Evolutionary conservation across 2,888 invertebrate species (phyloP).

Genomic region (Pterostichus madidus): DNA sequence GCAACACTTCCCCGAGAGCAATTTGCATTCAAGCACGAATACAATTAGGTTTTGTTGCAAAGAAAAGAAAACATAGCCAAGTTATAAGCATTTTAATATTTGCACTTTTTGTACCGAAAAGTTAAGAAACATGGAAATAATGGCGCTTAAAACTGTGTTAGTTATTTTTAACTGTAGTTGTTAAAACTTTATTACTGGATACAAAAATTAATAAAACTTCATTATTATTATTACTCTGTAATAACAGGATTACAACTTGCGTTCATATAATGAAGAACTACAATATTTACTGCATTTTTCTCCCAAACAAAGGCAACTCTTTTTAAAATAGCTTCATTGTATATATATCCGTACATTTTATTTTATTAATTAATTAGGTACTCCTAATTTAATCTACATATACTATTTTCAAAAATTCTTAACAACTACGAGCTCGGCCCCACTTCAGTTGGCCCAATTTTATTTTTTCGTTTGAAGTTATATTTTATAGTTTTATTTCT

Average conservation of each 20-base stretch:
- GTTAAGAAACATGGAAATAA: conserved; percentile 54
- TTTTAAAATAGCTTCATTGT: too few species aligned
- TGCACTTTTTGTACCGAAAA: conserved; percentile 47
- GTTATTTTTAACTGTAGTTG: conserved; percentile 47
- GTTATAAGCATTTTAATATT: conserved; percentile 60
- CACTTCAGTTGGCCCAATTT: too few species aligned
- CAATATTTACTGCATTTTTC: too few species aligned
- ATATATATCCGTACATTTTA: too few species aligned
- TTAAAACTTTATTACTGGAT: conserved; percentile 22
- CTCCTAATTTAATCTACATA: too few species aligned
- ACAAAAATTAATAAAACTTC: conserved; percentile 45
- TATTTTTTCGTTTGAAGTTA: too few species aligned
- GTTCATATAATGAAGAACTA: background rate
- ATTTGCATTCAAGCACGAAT: conserved; percentile 62
- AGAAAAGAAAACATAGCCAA: conserved; percentile 13
- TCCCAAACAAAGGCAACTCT: background rate
- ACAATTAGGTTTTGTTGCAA: conserved; percentile 61
- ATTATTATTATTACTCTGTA: conserved; percentile 39
- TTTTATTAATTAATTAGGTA: too few species aligned
- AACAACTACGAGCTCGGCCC: too few species aligned
- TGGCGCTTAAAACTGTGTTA: conserved; percentile 46
- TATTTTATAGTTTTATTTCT: too few species aligned
- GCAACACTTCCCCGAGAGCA: conserved; percentile 39
- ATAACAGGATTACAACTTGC: conserved; percentile 40
- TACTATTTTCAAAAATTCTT: too few species aligned